phyloP scores from a whole-genome alignment of 2,797 vertebrate species.

The Apogon hyalosoma region DNA sequence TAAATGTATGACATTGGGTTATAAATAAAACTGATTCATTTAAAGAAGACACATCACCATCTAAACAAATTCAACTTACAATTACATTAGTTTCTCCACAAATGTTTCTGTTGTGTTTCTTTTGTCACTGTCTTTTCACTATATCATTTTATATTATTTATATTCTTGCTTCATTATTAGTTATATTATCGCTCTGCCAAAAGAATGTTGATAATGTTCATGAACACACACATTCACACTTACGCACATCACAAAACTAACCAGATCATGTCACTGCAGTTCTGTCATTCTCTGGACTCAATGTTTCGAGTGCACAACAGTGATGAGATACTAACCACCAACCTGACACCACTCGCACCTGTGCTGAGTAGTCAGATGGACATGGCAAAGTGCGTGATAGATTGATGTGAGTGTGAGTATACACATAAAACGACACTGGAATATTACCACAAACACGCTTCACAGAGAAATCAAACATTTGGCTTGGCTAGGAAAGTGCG shows the following conservation, averaged over 20 bases:
- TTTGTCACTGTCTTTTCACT: neutral
- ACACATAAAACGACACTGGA: slow-evolving; percentile 52
- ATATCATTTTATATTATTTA: too few relatives aligned
- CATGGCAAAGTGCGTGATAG: slow-evolving; percentile 64
- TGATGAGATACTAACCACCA: slow-evolving; percentile 47
- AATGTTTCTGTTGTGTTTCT: neutral
- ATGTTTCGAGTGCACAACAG: slow-evolving; percentile 35
- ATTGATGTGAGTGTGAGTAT: slow-evolving; percentile 66
- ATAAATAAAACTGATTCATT: too few relatives aligned
- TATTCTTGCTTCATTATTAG: neutral
- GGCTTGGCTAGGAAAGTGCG: slow-evolving; percentile 44
- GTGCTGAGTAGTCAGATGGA: slow-evolving; percentile 72
- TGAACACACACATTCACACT: too few relatives aligned
- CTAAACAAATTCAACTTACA: too few relatives aligned
- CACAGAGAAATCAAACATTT: slow-evolving; percentile 51
- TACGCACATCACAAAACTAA: slow-evolving; percentile 3
- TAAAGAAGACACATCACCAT: too few relatives aligned
- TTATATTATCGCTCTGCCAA: too few relatives aligned
- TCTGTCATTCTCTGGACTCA: slow-evolving; percentile 33
- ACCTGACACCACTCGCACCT: slow-evolving; percentile 77
- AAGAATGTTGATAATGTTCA: neutral
- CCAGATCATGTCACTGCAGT: neutral
- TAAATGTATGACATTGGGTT: too few relatives aligned
- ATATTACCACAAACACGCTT: slow-evolving; percentile 41
- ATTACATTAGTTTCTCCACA: neutral